phyloP scores from a whole-genome alignment of 2,113 vertebrate genomes.

The Pterophyllum scalare region DNA sequence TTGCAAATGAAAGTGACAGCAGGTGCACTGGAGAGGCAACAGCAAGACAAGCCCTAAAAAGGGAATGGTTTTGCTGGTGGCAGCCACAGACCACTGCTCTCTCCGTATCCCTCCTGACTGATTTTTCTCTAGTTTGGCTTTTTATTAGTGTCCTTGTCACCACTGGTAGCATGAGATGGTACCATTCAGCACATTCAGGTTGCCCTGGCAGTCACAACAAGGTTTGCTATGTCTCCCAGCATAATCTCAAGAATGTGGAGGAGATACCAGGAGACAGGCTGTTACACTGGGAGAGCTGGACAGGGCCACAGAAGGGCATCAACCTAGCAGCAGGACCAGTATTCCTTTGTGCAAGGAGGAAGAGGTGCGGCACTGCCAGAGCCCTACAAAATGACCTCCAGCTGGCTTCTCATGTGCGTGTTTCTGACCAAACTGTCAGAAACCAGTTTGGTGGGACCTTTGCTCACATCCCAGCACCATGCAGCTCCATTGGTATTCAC shows the following conservation, averaged over 20 bases:
- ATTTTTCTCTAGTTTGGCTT: background rate
- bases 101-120: background rate
- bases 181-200: background rate
- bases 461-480: background rate
- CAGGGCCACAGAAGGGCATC: background rate
- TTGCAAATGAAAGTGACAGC: background rate
- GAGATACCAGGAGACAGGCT: background rate
- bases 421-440: background rate
- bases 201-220: background rate
- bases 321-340: background rate
- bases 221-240: background rate
- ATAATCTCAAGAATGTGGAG: background rate
- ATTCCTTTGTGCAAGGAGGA: background rate
- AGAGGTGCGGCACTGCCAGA: background rate
- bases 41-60: background rate
- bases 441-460: background rate
- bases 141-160: background rate
- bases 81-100: background rate
- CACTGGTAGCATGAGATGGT: fast-evolving
- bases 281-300: background rate
- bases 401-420: background rate
- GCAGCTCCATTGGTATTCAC: background rate
- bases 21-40: background rate
- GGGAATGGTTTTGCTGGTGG: background rate
- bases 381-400: background rate